Evolutionary conservation across 2,797 vertebrate genomes (phyloP), one percentile per base, ranked within the genome.

Genomic region (Macropus fuliginosus): DNA sequence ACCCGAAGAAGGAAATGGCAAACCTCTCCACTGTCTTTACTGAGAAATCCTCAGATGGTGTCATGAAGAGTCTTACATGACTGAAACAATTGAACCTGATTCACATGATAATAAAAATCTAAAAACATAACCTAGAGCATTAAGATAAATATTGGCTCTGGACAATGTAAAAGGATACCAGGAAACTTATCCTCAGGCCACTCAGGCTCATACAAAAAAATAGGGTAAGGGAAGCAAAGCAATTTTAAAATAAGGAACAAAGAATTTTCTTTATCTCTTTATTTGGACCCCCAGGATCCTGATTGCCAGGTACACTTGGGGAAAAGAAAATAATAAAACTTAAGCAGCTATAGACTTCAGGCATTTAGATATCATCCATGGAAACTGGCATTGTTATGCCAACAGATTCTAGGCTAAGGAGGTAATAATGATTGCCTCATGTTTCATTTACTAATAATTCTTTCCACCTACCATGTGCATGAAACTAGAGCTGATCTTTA

Each of bases 231-330:
- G 93, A 93, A 94, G 50, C 24, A 91, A 74, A 91, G 93, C 28
- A 93, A 55, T 46, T 81, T 92, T 92, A 95, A 54, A 96, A 91
- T 40, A 56, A 28, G 2, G 40, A 93, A 89, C 56, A 62, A 34
- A 56, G 91, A 91, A 56, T n/a, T 91, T 94, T 95, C 95, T 94
- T 92, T 74, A 55, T n/a, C 21, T 54, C 21, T 21, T 66, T 90
- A 66, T 87, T 54, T 96, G 94, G 18, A 94, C 89, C 93, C 92
- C 4, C 54, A 95, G 14, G 54, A 87, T 46, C 91, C 90, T 95
- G 91, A 95, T 5, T 74, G 16, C 55, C 4, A 18, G 54, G 56
- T 52, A 55, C 5, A 10, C 31, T 46, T 18, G 55, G 74, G 50
- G 57, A 91, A 89, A 66, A 66, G 31, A n/a, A 18, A 66, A 66